Base-by-base conservation (phyloP, 2,888 invertebrate species). In the Anodontia alba region DNA sequence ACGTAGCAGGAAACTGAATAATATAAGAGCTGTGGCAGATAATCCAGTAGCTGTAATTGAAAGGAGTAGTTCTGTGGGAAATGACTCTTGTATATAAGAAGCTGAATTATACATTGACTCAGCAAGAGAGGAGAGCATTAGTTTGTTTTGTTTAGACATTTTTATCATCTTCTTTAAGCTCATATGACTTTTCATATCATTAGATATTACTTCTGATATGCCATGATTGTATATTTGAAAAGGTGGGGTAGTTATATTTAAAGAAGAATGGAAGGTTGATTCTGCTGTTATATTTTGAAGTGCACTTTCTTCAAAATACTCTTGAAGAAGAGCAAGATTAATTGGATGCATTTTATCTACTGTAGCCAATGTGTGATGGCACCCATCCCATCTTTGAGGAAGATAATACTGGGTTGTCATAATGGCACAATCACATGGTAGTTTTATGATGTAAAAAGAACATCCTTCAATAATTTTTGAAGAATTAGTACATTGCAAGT, bases 401-500 rank as follows among this genome's bases (percentile, higher is more conserved):
- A 74, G 57, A 67, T 57, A 78, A n/a, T n/a, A 66, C 20, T 68
- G n/a, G 1, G 26, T 10, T 36, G 78, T 78, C 7, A 33, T 36
- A 20, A 82, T 46, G 10, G 78, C 75, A 62, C 76, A 82, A 36
- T 73, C 67, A 46, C 82, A 82, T 36, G 82, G 73, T 20, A 82
- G 10, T 20, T 70, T 70, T 0, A 82, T 31, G 15, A 78, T 42
- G 69, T 78, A 82, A 31, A 82, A 72, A n/a, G 49, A 36, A 72
- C 82, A 82, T 26, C 78, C 82, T 23, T 42, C 36, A 17, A 70
- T 36, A 20, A 46, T 68, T 20, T n/a, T 36, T 31, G 46, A 26
- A 26, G 17, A 3, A 43, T 69, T 51, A n/a, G 17, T 12, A 33
- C 76, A 76, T 49, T 36, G 1, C 12, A 71, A 38, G 1, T 23